A percentile compares a stretch with the other conserved stretches of the same genome.
Evolutionary conservation across 2,888 invertebrate species (phyloP).

Genomic region (Serripes groenlandicus): DNA sequence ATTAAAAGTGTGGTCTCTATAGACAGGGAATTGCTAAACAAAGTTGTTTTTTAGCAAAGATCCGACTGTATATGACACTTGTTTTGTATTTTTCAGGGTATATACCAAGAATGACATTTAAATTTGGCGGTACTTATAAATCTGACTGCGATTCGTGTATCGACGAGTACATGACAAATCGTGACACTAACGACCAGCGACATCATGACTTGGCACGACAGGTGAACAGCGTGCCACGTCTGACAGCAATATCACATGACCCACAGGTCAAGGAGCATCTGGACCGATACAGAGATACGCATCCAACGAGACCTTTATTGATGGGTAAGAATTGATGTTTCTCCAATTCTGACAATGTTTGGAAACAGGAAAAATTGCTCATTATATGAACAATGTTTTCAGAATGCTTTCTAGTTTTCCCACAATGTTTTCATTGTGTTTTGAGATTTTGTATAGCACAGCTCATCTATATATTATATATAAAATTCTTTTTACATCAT

Average conservation of each 20-base stretch:
- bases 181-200: conserved; percentile 75
- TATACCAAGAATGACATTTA: conserved; percentile 85
- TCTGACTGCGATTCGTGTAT: conserved; percentile 85
- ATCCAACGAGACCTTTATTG: conserved; percentile 76
- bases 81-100: conserved; percentile 78
- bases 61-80: too few relatives aligned
- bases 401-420: background rate
- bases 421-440: background rate
- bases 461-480: too few relatives aligned
- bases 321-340: conserved; percentile 73
- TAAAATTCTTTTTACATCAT: too few relatives aligned
- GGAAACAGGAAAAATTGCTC: background rate
- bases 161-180: conserved; percentile 81
- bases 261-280: conserved; percentile 82
- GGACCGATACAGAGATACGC: conserved; percentile 83
- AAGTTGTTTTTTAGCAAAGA: too few relatives aligned
- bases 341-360: background rate
- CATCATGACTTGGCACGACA: conserved; percentile 76
- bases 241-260: conserved; percentile 83
- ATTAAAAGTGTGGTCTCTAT: too few relatives aligned
- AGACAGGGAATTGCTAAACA: too few relatives aligned
- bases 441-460: too few relatives aligned
- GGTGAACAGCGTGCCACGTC: conserved; percentile 77
- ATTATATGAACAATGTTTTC: too few relatives aligned
- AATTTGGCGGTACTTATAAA: conserved; percentile 86